Evolutionary conservation across 2,113 vertebrate species (phyloP).

Genomic region (Scatophagus argus): DNA sequence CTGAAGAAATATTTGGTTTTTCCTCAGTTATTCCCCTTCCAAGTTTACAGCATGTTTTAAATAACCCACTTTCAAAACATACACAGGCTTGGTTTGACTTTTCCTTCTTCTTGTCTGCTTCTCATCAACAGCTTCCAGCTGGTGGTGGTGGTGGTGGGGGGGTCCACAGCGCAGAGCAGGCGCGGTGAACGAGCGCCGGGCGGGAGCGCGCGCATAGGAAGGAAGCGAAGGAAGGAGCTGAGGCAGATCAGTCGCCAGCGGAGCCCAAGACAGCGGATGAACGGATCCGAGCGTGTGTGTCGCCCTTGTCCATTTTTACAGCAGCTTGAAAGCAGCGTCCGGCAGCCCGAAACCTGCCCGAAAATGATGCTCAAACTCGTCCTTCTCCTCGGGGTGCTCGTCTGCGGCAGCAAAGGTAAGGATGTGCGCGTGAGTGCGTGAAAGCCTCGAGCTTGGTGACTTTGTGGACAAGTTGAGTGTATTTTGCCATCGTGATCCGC

Average conservation of each 20-base stretch:
- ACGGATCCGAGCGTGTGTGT: slow-evolving; percentile 62
- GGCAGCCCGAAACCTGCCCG: slow-evolving; percentile 56
- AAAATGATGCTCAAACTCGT: slow-evolving; percentile 81
- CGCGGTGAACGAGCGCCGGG: slow-evolving; percentile 61
- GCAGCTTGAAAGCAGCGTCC: slow-evolving; percentile 69
- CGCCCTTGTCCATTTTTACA: slow-evolving; percentile 66
- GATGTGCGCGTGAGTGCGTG: not conserved
- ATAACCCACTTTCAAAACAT: not conserved
- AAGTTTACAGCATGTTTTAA: slow-evolving; percentile 8
- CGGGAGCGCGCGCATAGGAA: slow-evolving; percentile 74
- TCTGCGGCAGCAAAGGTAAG: slow-evolving; percentile 84
- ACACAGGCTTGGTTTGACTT: not conserved
- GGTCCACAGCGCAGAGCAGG: slow-evolving; percentile 51
- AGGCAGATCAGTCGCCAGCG: slow-evolving; percentile 73
- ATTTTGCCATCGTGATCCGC: slow-evolving; percentile 53
- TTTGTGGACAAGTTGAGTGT: slow-evolving; percentile 77
- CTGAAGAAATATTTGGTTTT: not conserved
- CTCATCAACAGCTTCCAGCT: slow-evolving; percentile 21
- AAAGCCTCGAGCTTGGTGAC: slow-evolving; percentile 47
- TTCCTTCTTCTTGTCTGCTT: not conserved
- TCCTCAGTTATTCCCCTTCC: not conserved
- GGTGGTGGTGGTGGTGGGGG: slow-evolving; percentile 16
- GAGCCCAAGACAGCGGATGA: slow-evolving; percentile 75
- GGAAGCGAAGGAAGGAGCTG: slow-evolving; percentile 64
- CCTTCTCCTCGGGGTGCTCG: slow-evolving; percentile 81